Conservation (phyloP, 2,113 vertebrate species). For the Myotis brandtii region DNA sequence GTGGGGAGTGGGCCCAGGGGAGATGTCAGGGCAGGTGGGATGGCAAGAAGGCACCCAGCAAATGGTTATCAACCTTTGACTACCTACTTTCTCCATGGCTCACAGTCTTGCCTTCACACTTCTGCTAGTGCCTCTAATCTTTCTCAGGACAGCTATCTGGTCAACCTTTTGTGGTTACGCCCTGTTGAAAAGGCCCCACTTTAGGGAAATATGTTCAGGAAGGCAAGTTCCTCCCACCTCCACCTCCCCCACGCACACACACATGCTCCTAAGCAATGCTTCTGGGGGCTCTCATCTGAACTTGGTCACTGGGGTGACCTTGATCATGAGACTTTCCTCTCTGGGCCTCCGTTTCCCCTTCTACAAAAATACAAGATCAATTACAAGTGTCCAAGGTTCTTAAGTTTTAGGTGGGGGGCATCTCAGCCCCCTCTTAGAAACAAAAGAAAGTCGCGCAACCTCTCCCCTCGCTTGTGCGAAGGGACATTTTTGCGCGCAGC, state of each 20-base stretch:
- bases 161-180: not conserved
- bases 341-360: not conserved
- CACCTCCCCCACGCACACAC: not conserved
- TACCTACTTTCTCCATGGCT: not conserved
- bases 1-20: not conserved
- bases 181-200: not conserved
- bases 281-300: not conserved
- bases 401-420: not conserved
- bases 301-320: not conserved
- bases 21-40: not conserved
- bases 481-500: not conserved
- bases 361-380: not conserved
- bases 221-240: not conserved
- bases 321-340: not conserved
- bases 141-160: not conserved
- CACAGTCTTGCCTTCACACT: not conserved
- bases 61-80: not conserved
- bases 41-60: not conserved
- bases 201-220: not conserved
- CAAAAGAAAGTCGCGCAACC: not conserved
- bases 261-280: not conserved
- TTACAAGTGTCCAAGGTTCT: not conserved
- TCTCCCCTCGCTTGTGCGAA: fast-evolving
- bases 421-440: not conserved
- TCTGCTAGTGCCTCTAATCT: not conserved